Percentiles rank a stretch among this genome's conserved stretches.
These are phyloP conservation scores for Platalea minor DNA, from an alignment of 2,797 vertebrate species.

Conservation along the genomic window DNA sequence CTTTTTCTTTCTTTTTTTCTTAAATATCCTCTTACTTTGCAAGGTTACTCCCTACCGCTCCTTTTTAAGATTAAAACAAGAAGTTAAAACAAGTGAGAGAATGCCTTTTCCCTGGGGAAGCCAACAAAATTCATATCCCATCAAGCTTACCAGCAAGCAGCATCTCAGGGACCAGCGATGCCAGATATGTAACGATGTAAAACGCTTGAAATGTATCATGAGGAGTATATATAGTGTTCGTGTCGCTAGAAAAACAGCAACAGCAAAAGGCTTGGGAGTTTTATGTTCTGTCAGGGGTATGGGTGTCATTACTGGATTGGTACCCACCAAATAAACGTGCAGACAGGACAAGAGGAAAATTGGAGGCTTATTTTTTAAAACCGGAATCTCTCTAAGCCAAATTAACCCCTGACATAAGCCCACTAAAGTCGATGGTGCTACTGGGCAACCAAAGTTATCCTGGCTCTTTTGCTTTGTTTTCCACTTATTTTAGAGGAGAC, in stretches of 20 bases:
- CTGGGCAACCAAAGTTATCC: background rate
- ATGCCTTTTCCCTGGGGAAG: background rate
- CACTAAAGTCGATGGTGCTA: background rate
- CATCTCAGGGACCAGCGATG: background rate
- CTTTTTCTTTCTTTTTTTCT: background rate
- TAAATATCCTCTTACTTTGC: background rate
- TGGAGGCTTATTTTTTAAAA: background rate
- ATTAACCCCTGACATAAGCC: background rate
- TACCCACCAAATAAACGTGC: background rate
- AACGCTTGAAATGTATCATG: background rate
- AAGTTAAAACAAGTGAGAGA: background rate
- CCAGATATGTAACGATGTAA: background rate
- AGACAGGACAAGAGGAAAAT: background rate
- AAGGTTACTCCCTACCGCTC: background rate
- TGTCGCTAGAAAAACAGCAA: background rate
- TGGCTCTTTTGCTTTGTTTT: background rate
- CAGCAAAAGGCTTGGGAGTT: background rate
- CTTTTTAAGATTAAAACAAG: conserved; percentile 11
- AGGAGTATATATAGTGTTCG: background rate
- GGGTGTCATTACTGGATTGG: background rate
- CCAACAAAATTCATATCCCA: background rate
- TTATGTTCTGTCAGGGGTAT: background rate
- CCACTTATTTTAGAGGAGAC: background rate
- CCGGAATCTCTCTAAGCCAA: background rate
- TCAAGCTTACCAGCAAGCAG: background rate